Conservation (phyloP, 1,140 invertebrate species). For the Stegodyphus mimosarum region DNA sequence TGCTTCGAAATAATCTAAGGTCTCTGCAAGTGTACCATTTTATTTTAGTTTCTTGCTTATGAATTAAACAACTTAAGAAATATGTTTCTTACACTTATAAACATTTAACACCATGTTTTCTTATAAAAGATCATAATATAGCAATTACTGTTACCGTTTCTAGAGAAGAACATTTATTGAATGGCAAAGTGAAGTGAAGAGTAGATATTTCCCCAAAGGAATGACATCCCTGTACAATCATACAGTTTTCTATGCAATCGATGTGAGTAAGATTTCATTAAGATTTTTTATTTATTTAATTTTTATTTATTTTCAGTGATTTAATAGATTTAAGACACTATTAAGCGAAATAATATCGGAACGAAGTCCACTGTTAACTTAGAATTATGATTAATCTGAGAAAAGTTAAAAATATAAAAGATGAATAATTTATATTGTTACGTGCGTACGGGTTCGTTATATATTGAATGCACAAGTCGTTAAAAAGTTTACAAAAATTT, state of each 20-base stretch:
- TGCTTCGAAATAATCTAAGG: too few species aligned
- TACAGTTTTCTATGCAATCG: background rate
- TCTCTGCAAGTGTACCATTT: too few species aligned
- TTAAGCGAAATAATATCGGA: background rate
- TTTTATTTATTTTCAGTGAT: background rate
- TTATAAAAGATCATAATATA: too few species aligned
- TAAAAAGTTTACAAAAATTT: too few species aligned
- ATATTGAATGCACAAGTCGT: too few species aligned
- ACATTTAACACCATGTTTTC: too few species aligned
- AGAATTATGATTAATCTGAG: background rate
- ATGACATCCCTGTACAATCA: background rate
- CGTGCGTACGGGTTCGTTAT: too few species aligned
- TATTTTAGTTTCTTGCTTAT: too few species aligned
- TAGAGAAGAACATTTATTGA: background rate
- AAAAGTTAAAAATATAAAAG: background rate
- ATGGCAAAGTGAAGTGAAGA: background rate
- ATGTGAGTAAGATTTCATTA: slow-evolving; percentile 17
- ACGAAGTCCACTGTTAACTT: background rate
- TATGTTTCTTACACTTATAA: too few species aligned
- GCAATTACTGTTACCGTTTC: background rate
- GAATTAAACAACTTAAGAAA: too few species aligned
- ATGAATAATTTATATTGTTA: too few species aligned
- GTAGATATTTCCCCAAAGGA: background rate
- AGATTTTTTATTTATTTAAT: background rate
- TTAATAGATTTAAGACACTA: background rate